Evolutionary conservation across 2,113 vertebrate genomes (phyloP).

Genomic region (Boleophthalmus pectinirostris): DNA sequence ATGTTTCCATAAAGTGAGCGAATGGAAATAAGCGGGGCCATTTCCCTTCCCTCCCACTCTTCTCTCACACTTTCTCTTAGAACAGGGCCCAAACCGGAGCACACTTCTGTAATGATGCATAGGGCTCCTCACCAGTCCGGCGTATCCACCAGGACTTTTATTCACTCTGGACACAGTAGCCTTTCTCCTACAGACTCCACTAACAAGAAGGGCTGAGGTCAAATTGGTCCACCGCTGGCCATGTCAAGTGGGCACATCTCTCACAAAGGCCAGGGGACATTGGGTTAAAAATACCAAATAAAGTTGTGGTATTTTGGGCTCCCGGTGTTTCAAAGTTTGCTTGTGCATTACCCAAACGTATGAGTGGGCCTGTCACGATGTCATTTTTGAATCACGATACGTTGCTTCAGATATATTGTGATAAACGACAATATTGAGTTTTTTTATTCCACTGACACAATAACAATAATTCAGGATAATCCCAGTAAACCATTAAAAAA

Average conservation of each 20-base stretch:
- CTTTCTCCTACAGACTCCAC: conserved; percentile 10
- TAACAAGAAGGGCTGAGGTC: conserved; percentile 32
- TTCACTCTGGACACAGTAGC: conserved; percentile 13
- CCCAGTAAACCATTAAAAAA: no score
- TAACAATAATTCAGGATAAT: no score
- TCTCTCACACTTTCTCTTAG: conserved; percentile 37
- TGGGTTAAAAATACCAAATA: neutral
- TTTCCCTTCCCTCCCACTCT: conserved; percentile 57
- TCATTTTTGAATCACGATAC: neutral
- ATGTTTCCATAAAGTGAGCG: conserved; percentile 75
- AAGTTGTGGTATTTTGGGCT: neutral
- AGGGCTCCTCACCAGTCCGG: conserved; percentile 43
- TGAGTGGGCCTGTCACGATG: no score
- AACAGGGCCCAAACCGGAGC: conserved; percentile 43
- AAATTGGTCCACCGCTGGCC: conserved; percentile 29
- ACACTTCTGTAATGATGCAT: conserved; percentile 58
- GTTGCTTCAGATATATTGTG: no score
- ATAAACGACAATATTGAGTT: no score
- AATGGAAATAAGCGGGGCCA: conserved; percentile 75
- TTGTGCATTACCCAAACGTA: neutral
- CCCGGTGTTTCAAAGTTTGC: neutral
- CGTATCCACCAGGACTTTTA: conserved; percentile 34
- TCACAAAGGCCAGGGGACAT: conserved; percentile 12
- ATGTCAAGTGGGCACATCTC: conserved; percentile 23
- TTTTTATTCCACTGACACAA: no score